Base-by-base conservation (phyloP, 2,888 invertebrate species). In the Lycocerus yunnanus region DNA sequence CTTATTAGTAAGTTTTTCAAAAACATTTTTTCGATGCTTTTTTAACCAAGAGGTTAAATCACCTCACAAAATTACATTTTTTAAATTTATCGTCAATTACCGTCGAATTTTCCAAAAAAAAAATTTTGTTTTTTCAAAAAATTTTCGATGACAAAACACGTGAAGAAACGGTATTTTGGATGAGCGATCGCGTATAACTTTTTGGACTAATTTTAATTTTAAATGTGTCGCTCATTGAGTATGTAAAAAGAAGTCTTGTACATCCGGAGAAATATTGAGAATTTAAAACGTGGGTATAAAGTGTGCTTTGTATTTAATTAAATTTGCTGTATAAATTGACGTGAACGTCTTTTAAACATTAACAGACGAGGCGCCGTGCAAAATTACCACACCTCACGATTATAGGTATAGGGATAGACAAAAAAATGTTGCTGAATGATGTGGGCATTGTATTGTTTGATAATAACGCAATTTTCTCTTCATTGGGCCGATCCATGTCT, bases 371-470 rank as follows among this genome's bases (percentile, higher is more conserved):
- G 74, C 74, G 74, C 74, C 71, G 61, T 15, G 60, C 66, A 27
- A 68, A 66, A n/a, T 61, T 20, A 24, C 74, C 74, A 65, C 74
- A 68, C 74, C 74, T 68, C 43, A n/a, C 69, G 61, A 61, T 58
- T 68, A 69, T 43, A 43, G 43, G 43, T 43, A 43, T n/a, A 69
- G n/a, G n/a, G n/a, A n/a, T 72, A 69, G 59, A 27, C 27, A 71
- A 65, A 68, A 69, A 65, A 58, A 69, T 65, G 63, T 72, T 65
- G 2, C 43, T 43, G n/a, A 1, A 43, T 8, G 43, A 43, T 43
- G 43, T 43, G 43, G 59, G 70, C 43, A 43, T 20, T 60, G 72
- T 70, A 75, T 72, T 72, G 75, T 72, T 75, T 72, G 70, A 69
- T 72, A 69, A 65, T 68, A 72, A 75, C 68, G 68, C 68, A 72